These are phyloP conservation scores for Caranx melampygus DNA, from an alignment of 2,113 vertebrate genomes.

Conservation along the genomic window DNA sequence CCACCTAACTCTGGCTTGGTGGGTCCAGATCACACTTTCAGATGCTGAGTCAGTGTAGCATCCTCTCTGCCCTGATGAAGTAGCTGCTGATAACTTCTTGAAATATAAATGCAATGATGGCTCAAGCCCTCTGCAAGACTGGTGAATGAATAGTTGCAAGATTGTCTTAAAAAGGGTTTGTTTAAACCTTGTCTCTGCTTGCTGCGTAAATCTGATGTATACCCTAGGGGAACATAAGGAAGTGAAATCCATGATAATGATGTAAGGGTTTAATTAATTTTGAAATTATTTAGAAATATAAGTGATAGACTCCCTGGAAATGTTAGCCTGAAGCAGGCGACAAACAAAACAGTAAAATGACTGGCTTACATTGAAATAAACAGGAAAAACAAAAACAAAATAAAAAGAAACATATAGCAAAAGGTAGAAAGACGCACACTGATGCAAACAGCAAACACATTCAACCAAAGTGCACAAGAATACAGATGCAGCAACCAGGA, in stretches of 20 bases:
- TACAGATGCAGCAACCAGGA: constrained; percentile 5
- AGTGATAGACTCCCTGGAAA: neutral
- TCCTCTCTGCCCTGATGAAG: too few species aligned
- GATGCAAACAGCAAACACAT: constrained; percentile 10
- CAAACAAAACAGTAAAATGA: neutral
- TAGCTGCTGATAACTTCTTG: too few species aligned
- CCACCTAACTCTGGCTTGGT: too few species aligned
- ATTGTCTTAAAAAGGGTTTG: too few species aligned
- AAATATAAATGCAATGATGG: too few species aligned
- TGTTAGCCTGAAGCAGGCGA: neutral
- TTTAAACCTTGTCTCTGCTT: neutral
- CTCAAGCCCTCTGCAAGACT: too few species aligned
- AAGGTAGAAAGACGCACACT: neutral
- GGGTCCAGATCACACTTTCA: too few species aligned
- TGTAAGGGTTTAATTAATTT: constrained; percentile 4
- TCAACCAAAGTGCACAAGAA: constrained; percentile 1
- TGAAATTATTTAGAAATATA: neutral
- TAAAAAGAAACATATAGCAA: neutral
- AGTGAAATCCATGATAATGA: neutral
- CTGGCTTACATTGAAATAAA: neutral
- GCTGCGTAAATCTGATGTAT: neutral
- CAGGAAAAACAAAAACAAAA: neutral
- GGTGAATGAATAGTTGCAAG: neutral
- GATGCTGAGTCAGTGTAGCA: too few species aligned
- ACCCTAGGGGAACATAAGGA: neutral